A percentile compares a stretch with the other conserved stretches of the same genome.
phyloP scores from a whole-genome alignment of 2,888 invertebrate genomes.

The Hydraecia micacea region DNA sequence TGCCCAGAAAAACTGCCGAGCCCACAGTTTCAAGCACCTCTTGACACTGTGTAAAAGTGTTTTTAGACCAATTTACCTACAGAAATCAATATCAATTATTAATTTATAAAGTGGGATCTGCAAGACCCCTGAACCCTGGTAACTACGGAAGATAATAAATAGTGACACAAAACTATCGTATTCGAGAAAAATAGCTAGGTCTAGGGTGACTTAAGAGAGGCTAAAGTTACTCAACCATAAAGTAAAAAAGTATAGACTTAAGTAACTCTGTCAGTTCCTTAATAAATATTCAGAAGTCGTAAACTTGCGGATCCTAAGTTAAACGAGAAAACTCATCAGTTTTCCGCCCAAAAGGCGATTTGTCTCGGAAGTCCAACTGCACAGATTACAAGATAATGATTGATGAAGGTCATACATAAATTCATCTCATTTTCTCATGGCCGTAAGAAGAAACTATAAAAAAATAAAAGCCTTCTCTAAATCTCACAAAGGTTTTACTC shows the following conservation, averaged over 20 bases:
- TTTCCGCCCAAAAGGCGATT: constrained; percentile 46
- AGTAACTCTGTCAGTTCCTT: constrained; percentile 22
- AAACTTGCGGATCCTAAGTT: constrained; percentile 46
- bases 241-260: neutral
- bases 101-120: neutral
- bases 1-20: too few species aligned
- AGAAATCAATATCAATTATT: neutral
- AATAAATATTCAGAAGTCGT: constrained; percentile 53
- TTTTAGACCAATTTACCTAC: too few species aligned
- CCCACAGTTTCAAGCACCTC: too few species aligned
- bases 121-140: neutral
- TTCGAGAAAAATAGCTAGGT: neutral
- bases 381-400: constrained; percentile 32
- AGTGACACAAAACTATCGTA: neutral
- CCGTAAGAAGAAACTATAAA: neutral
- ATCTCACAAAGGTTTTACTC: neutral
- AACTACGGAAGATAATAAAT: neutral
- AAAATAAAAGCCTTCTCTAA: neutral
- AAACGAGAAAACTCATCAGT: constrained; percentile 51
- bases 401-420: constrained; percentile 34
- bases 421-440: constrained; percentile 8
- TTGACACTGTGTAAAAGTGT: too few species aligned
- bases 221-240: neutral
- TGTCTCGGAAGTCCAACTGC: constrained; percentile 28
- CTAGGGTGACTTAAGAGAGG: neutral